A percentile compares a stretch with the other conserved stretches of the same genome.
Conservation (phyloP, 1,140 invertebrate genomes). For the Cotesia chilonis region DNA sequence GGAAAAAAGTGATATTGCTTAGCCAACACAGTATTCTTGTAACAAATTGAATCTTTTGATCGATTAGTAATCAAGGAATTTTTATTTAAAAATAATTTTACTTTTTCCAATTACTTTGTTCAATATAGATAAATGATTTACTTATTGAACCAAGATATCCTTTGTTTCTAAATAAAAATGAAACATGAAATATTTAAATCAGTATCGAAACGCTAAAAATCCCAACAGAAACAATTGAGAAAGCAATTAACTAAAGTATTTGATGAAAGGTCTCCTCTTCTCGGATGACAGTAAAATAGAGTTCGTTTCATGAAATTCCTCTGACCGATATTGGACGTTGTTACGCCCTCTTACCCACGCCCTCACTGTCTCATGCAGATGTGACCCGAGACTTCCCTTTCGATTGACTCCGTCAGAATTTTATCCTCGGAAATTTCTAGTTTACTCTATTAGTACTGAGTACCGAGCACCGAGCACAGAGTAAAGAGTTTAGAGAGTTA, state of each 20-base stretch:
- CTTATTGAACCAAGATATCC: too few species aligned
- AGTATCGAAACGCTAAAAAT: not conserved
- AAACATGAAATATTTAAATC: too few species aligned
- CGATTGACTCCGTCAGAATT: conserved; percentile 29
- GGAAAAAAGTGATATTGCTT: too few species aligned
- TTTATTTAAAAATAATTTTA: too few species aligned
- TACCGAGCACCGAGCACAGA: too few species aligned
- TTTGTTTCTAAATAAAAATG: too few species aligned
- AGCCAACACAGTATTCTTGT: too few species aligned
- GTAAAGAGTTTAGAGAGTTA: conserved; percentile 3
- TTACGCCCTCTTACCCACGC: conserved; percentile 25
- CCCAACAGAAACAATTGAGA: conserved; percentile 16
- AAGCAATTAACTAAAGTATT: conserved; percentile 18
- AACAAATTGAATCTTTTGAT: too few species aligned
- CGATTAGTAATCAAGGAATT: too few species aligned
- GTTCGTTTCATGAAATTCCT: conserved; percentile 18
- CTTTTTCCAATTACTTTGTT: too few species aligned
- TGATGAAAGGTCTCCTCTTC: not conserved
- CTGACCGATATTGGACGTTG: conserved; percentile 34
- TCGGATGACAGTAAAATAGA: conserved; percentile 22
- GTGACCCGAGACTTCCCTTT: conserved; percentile 18
- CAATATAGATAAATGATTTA: too few species aligned
- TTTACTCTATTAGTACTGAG: conserved; percentile 6
- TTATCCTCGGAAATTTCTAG: not conserved
- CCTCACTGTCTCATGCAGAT: conserved; percentile 29